Base-by-base conservation (phyloP, 30 jellyfish, hydroid and myxozoan species). In the Aurelia aurita region DNA sequence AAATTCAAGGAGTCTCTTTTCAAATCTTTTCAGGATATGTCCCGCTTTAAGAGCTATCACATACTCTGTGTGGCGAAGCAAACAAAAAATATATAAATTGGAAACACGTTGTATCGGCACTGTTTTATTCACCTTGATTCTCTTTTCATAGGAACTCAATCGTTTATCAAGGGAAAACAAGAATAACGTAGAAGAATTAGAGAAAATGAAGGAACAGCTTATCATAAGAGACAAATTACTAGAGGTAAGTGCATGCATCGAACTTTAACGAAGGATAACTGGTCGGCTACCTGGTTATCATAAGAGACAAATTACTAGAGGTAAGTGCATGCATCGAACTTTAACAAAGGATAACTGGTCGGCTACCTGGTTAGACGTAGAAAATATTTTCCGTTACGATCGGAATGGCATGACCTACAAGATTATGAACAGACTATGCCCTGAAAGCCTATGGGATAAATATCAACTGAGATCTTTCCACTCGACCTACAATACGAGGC, bases 261-360 rank as follows among this genome's bases (percentile, higher is more conserved):
- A 23, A 0, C 18, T 70, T 6, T n/a, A n/a, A n/a, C n/a, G n/a
- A n/a, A n/a, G n/a, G n/a, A n/a, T n/a, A n/a, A n/a, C n/a, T n/a
- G n/a, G n/a, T n/a, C n/a, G n/a, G n/a, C n/a, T n/a, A n/a, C n/a
- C n/a, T n/a, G n/a, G n/a, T 95, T 7, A 71, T 83, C 23, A 89
- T 90, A 14, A 77, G 99, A 72, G 99, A 95, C 82, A 89, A 96
- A 57, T 68, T 95, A 35, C 76, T 95, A 64, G 99, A 95, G 91
- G 99, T 94, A 62, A 29, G 85, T 49, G 12, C 15, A 45, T 55
- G 16, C 31, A 23, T 51, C 12, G 10, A 13, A 22, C 21, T 68
- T n/a, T n/a, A n/a, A n/a, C n/a, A n/a, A n/a, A n/a, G n/a, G n/a
- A n/a, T n/a, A n/a, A n/a, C n/a, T n/a, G n/a, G n/a, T n/a, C n/a